Conservation (phyloP, 1,140 invertebrate genomes). For the Trichoplusia ni region DNA sequence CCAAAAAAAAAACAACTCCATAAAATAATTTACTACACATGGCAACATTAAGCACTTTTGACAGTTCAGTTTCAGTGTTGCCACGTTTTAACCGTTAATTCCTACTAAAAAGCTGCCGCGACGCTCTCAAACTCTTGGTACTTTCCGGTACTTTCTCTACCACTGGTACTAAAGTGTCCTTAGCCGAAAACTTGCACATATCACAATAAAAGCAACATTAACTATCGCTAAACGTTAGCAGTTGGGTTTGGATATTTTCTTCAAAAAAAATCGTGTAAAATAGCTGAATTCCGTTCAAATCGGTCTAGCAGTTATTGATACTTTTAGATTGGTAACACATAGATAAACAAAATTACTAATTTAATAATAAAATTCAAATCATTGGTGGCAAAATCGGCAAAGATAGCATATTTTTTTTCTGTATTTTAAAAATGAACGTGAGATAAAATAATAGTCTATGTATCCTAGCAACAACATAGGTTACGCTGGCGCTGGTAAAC, state of each 20-base stretch:
- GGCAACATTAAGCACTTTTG: conserved; percentile 20
- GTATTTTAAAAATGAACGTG: too few relatives aligned
- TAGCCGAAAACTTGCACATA: neutral
- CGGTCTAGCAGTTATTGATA: neutral
- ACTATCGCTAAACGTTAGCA: neutral
- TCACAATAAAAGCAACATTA: neutral
- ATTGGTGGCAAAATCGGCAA: too few relatives aligned
- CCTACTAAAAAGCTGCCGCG: conserved; percentile 24
- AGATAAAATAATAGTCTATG: too few relatives aligned
- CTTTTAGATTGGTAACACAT: too few relatives aligned
- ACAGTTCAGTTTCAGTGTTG: conserved; percentile 22
- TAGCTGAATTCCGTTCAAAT: neutral
- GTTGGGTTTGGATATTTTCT: neutral
- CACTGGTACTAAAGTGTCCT: neutral
- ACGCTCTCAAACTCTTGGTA: neutral
- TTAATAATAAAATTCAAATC: too few relatives aligned
- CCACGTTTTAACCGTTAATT: conserved; percentile 15
- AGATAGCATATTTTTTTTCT: too few relatives aligned
- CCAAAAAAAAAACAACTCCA: neutral
- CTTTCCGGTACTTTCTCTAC: neutral
- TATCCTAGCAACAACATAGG: too few relatives aligned
- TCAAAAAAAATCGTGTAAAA: neutral
- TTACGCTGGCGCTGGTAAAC: too few relatives aligned
- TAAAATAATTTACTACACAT: conserved; percentile 3
- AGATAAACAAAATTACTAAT: too few relatives aligned